Conservation (phyloP, 2,797 vertebrate genomes). For the Ambastaia sidthimunki region DNA sequence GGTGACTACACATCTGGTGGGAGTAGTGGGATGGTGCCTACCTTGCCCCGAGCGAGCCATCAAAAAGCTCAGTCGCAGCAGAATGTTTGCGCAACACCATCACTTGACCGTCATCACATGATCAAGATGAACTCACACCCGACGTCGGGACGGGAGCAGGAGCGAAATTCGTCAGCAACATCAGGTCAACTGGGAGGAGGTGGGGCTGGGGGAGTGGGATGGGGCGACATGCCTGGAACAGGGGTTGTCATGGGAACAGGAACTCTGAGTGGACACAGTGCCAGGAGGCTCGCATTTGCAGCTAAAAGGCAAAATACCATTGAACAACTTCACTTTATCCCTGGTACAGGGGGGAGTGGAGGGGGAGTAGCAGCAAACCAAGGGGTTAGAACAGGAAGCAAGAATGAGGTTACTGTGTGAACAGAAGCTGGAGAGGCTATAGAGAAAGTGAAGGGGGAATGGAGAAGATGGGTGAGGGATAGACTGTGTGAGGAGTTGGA, state of each 20-base stretch:
- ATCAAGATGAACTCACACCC: slow-evolving; percentile 92
- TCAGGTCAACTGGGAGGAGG: slow-evolving; percentile 80
- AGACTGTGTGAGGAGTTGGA: slow-evolving; percentile 41
- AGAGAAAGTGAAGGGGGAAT: slow-evolving; percentile 63
- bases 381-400: slow-evolving; percentile 90
- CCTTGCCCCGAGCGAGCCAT: slow-evolving; percentile 76
- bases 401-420: slow-evolving; percentile 93
- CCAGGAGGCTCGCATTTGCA: slow-evolving; percentile 87
- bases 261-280: slow-evolving; percentile 81
- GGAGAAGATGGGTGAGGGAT: slow-evolving; percentile 65
- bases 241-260: slow-evolving; percentile 84
- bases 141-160: slow-evolving; percentile 81
- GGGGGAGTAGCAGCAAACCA: slow-evolving; percentile 80
- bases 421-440: slow-evolving; percentile 44
- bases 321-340: slow-evolving; percentile 93
- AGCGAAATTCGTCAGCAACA: slow-evolving; percentile 73
- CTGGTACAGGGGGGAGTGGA: slow-evolving; percentile 80
- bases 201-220: slow-evolving; percentile 73
- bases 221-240: slow-evolving; percentile 74
- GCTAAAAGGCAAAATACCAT: slow-evolving; percentile 91
- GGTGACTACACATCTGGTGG: slow-evolving; percentile 62
- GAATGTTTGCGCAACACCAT: slow-evolving; percentile 84
- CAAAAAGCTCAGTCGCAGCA: slow-evolving; percentile 89
- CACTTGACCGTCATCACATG: slow-evolving; percentile 87
- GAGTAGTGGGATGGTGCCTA: slow-evolving; percentile 77